Base-by-base conservation (phyloP, 1,140 invertebrate genomes). In the Nylanderia fulva region DNA sequence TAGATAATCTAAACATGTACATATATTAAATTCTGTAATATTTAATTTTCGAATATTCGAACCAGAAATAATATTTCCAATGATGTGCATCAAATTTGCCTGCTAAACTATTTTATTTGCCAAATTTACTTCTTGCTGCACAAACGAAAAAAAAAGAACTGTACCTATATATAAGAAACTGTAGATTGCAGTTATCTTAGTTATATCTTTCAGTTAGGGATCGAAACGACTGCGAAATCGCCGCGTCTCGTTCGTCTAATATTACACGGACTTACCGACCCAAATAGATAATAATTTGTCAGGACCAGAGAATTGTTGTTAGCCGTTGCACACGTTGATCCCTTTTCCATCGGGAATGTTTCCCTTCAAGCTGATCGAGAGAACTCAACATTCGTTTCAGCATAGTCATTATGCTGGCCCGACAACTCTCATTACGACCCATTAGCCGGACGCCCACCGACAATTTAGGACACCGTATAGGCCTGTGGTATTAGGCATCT, bases 381-480 rank as follows among this genome's bases (percentile, higher is more conserved):
- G 86, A 88, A 85, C 45, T 66, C 58, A 33, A 68, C 74, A 74
- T 85, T 88, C 87, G 87, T 88, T 85, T 84, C 85, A 63, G 84
- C 79, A 87, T 90, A 86, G 88, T 91, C 83, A 90, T 91, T 91
- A 88, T 84, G 69, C 72, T 89, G 63, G 80, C 75, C 74, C 87
- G 89, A 91, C 88, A 88, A 89, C 75, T 92, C 88, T 91, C 88
- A 91, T 92, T 92, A 90, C 89, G 86, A 92, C 86, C 90, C 88
- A 92, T 92, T 90, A 92, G 90, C 84, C 76, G 79, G 85, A 91
- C 91, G 90, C 91, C 91, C 90, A 92, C 91, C 79, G 76, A 89
- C 90, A 91, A 92, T 92, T 92, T 88, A 88, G 74, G 48, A 68
- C 52, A 63, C 60, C 36, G 80, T 68, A 85, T 87, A 83, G 72